Base-by-base conservation (phyloP, 2,113 vertebrate species). In the Crocuta crocuta region DNA sequence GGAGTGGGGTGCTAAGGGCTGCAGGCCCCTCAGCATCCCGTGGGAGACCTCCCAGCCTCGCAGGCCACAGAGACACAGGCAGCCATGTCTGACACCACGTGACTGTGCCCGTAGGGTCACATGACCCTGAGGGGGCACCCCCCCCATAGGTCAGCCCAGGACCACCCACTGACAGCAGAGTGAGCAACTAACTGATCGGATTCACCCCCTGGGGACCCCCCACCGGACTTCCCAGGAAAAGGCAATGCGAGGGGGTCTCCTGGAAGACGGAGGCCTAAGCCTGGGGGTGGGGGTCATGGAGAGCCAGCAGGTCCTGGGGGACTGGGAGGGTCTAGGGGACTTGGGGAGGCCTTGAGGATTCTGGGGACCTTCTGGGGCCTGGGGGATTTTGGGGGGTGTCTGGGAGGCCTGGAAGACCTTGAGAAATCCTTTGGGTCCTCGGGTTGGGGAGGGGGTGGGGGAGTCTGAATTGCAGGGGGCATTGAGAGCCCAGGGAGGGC, bases 141-240 rank as follows among this genome's bases (percentile, higher is more conserved):
- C 11, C 58, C 7, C 11, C 58, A 33, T 15, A 83, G n/a, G 16
- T 24, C 28, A 39, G 35, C 55, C 28, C 12, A 1, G 53, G 63
- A 53, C 71, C 31, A 28, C 7, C 28, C 23, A 4, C 26, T 31
- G 39, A 16, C 7, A 1, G 33, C 16, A 61, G 70, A 55, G 61
- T 2, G 10, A 55, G 9, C 15, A 17, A 10, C 35, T 23, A 35
- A 21, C 39, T 79, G 2, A 0, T 0, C 17, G 13, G 79, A 11
- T 70, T 61, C 16, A 16, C 13, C 8, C 35, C 65, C 94, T 48
- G 45, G 28, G n/a, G 13, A 43, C 19, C 55, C 26, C 55, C 11
- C 45, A 19, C 48, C 4, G 10, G 43, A n/a, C 28, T 13, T 17
- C 35, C 4, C 23, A 26, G 73, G 11, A 33, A 9, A 26, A 9